Percentiles rank a stretch among this genome's conserved stretches.
phyloP scores from a whole-genome alignment of 2,113 vertebrate genomes.

The Chloropsis cyanopogon region DNA sequence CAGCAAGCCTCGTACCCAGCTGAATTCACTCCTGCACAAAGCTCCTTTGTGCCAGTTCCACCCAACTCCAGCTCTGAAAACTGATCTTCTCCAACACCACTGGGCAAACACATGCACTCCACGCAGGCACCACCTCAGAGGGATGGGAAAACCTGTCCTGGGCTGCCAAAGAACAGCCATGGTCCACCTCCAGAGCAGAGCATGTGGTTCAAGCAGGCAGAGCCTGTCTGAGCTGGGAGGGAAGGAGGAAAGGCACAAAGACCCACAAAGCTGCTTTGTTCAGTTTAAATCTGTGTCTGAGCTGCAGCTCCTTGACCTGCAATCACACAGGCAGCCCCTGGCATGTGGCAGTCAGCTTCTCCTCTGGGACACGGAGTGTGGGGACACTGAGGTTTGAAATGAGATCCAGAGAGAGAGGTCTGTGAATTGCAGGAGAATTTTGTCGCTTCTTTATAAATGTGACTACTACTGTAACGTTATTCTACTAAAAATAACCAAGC shows the following conservation, averaged over 20 bases:
- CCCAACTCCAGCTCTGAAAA: background rate
- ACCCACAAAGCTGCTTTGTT: background rate
- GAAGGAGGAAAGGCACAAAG: background rate
- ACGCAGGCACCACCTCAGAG: fast-evolving
- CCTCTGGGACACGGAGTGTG: fast-evolving
- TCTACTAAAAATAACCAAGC: constrained; percentile 39
- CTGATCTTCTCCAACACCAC: background rate
- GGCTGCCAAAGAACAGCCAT: background rate
- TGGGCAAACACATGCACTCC: background rate
- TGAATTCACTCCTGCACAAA: background rate
- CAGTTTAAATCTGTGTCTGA: background rate
- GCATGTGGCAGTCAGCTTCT: background rate
- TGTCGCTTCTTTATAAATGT: background rate
- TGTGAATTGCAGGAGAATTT: background rate
- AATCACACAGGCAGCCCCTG: background rate
- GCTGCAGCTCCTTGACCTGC: background rate
- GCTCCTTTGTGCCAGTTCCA: background rate
- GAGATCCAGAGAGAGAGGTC: background rate
- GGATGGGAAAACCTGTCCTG: background rate
- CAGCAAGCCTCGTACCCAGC: background rate
- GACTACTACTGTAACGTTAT: background rate
- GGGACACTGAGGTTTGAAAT: background rate
- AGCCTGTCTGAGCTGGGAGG: background rate
- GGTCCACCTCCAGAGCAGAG: background rate
- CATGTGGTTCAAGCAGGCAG: background rate